Base-by-base conservation (phyloP, 2,888 invertebrate genomes). In the Rugalucina vietnamica region DNA sequence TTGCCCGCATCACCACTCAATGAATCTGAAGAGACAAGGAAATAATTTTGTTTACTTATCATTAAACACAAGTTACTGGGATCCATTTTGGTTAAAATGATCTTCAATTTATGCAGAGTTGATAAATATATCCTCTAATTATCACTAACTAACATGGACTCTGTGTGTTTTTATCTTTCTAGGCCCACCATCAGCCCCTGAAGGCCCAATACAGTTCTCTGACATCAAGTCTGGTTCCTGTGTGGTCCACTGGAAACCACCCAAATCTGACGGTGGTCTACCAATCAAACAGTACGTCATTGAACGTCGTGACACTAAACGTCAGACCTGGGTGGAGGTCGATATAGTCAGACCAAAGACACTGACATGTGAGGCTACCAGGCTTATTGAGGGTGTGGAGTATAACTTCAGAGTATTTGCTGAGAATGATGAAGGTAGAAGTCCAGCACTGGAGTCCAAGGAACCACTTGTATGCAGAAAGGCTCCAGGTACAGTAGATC, bases 381-480 rank as follows among this genome's bases (percentile, higher is more conserved):
- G 90, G 5, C 96, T 99, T 24, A 96, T 97, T 43, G 98, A 98
- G 95, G 98, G 98, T 76, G 98, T 98, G 95, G 97, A 97, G 0
- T 98, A 98, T 93, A 97, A 98, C 93, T 98, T 98, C 96, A 96
- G 98, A 27, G 98, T 98, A 0, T 96, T 97, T 81, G 98, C 98
- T 18, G 96, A 98, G 36, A 98, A 98, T 95, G 97, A 97, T 90
- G 98, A 98, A 5, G 99, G 99, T 0, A 97, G 97, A 0, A 98
- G 99, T 73, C 98, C 98, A 88, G 97, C 99, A 0, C 98, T 98
- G 70, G 98, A 92, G 77, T 83, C 90, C 12, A 89, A 90, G 34
- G 91, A 93, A 76, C 87, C 92, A 8, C 86, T 91, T 10, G 85
- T 88, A 37, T 89, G 89, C 36, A 88, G 91, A 60, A 89, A 90